Conservation (phyloP, 2,797 vertebrate species). For the Eutrigla gurnardus region DNA sequence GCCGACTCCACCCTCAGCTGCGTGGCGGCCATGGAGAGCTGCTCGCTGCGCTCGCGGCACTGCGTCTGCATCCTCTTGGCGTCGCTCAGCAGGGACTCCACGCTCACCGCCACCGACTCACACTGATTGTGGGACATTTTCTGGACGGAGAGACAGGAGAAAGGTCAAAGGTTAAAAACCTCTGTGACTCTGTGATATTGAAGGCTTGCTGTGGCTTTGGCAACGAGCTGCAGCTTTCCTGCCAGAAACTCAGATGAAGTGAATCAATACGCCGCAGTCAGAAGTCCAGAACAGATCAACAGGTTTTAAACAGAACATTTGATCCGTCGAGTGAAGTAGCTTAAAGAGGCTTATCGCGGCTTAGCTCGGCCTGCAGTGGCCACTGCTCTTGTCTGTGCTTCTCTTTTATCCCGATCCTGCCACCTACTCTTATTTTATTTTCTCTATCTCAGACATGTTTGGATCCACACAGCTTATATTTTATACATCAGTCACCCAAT, state of each 20-base stretch:
- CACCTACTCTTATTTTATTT: not conserved
- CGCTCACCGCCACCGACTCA: constrained; percentile 77
- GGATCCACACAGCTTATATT: not conserved
- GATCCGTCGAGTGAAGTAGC: constrained; percentile 66
- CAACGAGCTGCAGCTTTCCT: constrained; percentile 1
- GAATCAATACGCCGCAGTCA: constrained; percentile 42
- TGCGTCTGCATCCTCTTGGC: constrained; percentile 76
- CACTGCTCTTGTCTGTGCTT: constrained; percentile 30
- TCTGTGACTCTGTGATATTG: constrained; percentile 18
- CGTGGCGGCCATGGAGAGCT: constrained; percentile 67
- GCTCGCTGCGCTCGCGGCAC: constrained; percentile 75
- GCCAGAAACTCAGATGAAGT: constrained; percentile 46
- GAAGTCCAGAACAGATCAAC: constrained; percentile 51
- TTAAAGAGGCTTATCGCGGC: constrained; percentile 74
- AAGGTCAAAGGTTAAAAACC: constrained; percentile 32
- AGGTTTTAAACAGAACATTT: constrained; percentile 62
- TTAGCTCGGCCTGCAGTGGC: constrained; percentile 50
- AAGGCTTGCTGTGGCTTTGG: constrained; percentile 28
- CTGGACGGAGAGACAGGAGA: constrained; percentile 33
- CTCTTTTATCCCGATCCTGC: constrained; percentile 11
- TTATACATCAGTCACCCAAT: not conserved
- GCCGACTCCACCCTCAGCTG: constrained; percentile 78
- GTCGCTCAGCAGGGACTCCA: constrained; percentile 81
- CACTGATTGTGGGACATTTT: constrained; percentile 80
- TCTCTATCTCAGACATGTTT: not conserved